Evolutionary conservation across 2,888 invertebrate species (phyloP), one percentile per base, ranked within the genome.

Genomic region (Lamellibrachia columna): DNA sequence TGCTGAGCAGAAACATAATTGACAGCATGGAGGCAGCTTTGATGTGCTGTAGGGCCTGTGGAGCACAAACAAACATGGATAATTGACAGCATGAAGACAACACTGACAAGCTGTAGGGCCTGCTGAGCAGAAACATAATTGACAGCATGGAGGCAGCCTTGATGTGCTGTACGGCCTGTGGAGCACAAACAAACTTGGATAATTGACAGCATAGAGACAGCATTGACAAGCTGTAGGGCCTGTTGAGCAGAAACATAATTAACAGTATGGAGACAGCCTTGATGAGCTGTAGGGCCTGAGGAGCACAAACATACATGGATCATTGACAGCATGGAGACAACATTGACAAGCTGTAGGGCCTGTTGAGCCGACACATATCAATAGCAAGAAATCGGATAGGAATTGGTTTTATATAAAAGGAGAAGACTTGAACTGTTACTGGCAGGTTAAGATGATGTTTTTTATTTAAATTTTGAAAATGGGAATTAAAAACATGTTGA

Each of bases 91-190:
- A 98, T 98, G 0, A 98, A 97, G 3, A 99, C 98, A 0, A 99
- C 99, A 95, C 98, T 97, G 22, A 98, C 98, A 95, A 99, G 97
- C 96, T 99, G 99, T 52, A 98, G 97, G 90, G 99, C 98, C 97
- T 99, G 98, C 75, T 98, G 95, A 93, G 15, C 91, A 53, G 1
- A 92, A 40, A 9, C 28, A 52, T 52, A 40, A 40, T 40, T 40
- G 40, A 40, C 40, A 40, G 40, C 40, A 90, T 90, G 90, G 90
- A 90, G n/a, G 1, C 15, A 90, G 1, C 15, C 1, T 90, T 22
- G n/a, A 40, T 2, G 1, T 1, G 40, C 11, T n/a, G 28, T 40
- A 91, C 1, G 11, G 91, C 11, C 11, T n/a, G 11, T 91, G 1
- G 15, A n/a, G 3, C 75, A 28, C 28, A 28, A 28, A 28, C 28